Conservation (phyloP, 2,888 invertebrate genomes). For the Sesia bembeciformis region DNA sequence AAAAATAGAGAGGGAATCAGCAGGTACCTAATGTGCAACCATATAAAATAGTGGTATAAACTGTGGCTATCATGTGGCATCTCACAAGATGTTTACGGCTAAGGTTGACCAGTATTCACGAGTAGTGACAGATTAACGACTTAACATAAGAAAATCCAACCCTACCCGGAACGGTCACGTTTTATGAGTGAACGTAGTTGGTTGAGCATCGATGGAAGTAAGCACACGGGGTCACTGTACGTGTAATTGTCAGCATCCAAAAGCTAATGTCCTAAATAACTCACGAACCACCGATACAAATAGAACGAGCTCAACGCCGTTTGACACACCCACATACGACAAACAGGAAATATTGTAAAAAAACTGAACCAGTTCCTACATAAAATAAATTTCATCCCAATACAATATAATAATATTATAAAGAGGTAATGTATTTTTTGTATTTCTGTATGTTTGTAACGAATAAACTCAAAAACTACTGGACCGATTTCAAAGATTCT, state of each 20-base stretch:
- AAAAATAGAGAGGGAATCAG: too few species aligned
- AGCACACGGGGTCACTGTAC: constrained; percentile 37
- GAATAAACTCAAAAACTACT: too few species aligned
- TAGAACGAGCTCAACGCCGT: constrained; percentile 10
- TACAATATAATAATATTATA: too few species aligned
- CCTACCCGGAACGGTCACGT: background rate
- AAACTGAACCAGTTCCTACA: background rate
- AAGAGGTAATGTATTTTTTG: background rate
- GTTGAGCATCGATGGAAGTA: constrained; percentile 3
- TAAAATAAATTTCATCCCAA: too few species aligned
- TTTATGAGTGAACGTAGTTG: background rate
- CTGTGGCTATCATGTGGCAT: background rate
- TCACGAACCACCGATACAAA: constrained; percentile 25
- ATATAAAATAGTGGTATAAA: background rate
- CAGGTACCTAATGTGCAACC: background rate
- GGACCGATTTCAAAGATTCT: too few species aligned
- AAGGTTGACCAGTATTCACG: too few species aligned
- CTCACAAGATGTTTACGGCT: too few species aligned
- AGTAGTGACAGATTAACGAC: background rate
- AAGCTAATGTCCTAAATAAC: constrained; percentile 45
- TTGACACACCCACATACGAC: constrained; percentile 14
- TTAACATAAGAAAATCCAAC: background rate
- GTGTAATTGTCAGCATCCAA: constrained; percentile 36
- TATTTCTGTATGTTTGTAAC: too few species aligned
- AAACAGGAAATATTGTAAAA: background rate